A percentile compares a stretch with the other conserved stretches of the same genome.
phyloP scores from a whole-genome alignment of 1,140 invertebrate species.

The Drosophila bocqueti region DNA sequence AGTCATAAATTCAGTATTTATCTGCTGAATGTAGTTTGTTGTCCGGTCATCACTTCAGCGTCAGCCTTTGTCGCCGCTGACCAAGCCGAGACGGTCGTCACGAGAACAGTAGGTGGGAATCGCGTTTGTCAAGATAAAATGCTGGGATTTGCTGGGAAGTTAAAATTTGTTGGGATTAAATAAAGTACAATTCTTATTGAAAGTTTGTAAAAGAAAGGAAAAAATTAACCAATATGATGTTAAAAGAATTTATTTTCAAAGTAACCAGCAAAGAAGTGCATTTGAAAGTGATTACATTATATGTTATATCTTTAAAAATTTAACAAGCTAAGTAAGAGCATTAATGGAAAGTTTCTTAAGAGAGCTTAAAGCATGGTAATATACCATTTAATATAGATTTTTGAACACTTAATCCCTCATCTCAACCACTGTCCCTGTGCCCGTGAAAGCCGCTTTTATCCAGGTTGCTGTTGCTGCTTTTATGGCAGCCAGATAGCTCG shows the following conservation, averaged over 20 bases:
- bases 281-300: too few relatives aligned
- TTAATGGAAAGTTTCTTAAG: not conserved
- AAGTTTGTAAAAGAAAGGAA: too few relatives aligned
- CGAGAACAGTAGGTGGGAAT: constrained; percentile 24
- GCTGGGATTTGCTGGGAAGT: too few relatives aligned
- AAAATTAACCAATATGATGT: too few relatives aligned
- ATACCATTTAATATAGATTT: not conserved
- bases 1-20: constrained; percentile 85
- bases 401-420: not conserved
- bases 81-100: constrained; percentile 40
- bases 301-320: not conserved
- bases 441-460: constrained; percentile 63
- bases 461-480: constrained; percentile 72
- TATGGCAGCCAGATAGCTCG: constrained; percentile 77
- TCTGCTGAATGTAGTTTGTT: constrained; percentile 85
- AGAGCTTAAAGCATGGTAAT: not conserved
- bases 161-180: too few relatives aligned
- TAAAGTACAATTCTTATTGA: too few relatives aligned
- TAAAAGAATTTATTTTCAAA: too few relatives aligned
- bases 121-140: too few relatives aligned
- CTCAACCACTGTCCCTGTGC: constrained; percentile 18
- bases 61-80: constrained; percentile 74
- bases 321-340: not conserved
- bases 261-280: too few relatives aligned
- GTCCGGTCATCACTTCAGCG: constrained; percentile 84